Evolutionary conservation across 2,888 invertebrate genomes (phyloP).

Genomic region (Tipula vernalis): DNA sequence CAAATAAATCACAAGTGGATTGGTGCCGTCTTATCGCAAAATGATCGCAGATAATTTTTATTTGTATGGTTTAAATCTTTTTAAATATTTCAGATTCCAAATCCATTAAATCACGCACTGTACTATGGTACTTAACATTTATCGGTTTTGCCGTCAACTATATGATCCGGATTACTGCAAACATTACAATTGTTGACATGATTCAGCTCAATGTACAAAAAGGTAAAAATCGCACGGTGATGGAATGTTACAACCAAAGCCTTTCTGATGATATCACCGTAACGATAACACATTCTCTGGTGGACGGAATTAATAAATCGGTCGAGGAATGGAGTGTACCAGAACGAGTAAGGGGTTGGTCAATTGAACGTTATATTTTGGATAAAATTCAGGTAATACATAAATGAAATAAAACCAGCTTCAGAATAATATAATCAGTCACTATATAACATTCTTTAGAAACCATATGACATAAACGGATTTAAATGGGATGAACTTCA

Average conservation of each 20-base stretch:
- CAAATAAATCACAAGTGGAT: too few species aligned
- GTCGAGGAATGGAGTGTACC: slow-evolving; percentile 21
- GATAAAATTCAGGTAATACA: slow-evolving; percentile 13
- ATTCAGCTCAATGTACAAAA: slow-evolving; percentile 24
- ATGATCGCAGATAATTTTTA: too few species aligned
- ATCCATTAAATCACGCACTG: slow-evolving; percentile 21
- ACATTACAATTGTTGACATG: slow-evolving; percentile 57
- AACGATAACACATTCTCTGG: not conserved
- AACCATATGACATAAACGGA: slow-evolving; percentile 23
- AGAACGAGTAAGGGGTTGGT: not conserved
- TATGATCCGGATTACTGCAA: slow-evolving; percentile 52
- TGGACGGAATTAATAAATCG: not conserved
- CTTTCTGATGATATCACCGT: not conserved
- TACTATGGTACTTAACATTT: slow-evolving; percentile 51
- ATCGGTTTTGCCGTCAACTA: slow-evolving; percentile 56
- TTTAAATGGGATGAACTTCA: slow-evolving; percentile 53
- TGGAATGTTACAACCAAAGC: not conserved
- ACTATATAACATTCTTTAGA: slow-evolving; percentile 21
- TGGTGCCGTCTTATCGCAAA: too few species aligned
- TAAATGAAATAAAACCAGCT: not conserved
- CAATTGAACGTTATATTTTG: slow-evolving; percentile 13
- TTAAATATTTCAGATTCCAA: not conserved
- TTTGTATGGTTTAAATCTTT: too few species aligned
- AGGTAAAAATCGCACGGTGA: slow-evolving; percentile 4
- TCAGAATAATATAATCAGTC: not conserved